Evolutionary conservation across 2,797 vertebrate species (phyloP), one percentile per base, ranked within the genome.

Genomic region (Austrolebias charrua): DNA sequence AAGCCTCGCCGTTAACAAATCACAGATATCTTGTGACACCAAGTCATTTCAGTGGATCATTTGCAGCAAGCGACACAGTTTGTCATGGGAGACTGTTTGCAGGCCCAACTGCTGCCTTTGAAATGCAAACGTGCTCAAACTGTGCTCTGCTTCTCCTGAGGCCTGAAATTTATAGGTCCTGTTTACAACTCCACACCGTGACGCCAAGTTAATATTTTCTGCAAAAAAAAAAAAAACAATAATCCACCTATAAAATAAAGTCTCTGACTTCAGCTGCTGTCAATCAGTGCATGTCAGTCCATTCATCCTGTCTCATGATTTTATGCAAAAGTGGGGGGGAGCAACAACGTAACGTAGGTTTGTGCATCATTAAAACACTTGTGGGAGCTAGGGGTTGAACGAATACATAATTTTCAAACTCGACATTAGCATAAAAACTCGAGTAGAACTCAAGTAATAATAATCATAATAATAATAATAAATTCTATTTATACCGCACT

Each of bases 251-350:
- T 66, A 47, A 31, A 28, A 57, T 67, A 38, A 82, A 78, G 76
- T 60, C 51, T 56, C 46, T 55, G 44, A 15, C 60, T 73, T 62
- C 58, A 51, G 65, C 16, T 74, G 29, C 70, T 69, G 73, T 63
- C 79, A 71, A 65, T 87, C 72, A 75, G 18, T 38, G 8, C 55
- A 63, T 69, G 70, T 57, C 61, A 75, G 76, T 80, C 64, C 70
- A 58, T 38, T 13, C 19, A 35, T 59, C 48, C 61, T 40, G 57
- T 75, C 66, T 83, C 80, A 69, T 78, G 75, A 66, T 59, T 82
- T 76, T 51, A 81, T 86, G 78, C 48, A 73, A 67, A 50, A 75
- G 58, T 31, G 66, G 6, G 83, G 82, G 75, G 82, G 80, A 60
- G 78, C 72, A 64, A 71, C 69, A 60, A 48, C 71, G 69, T 56